Base-by-base conservation (phyloP, 2,888 invertebrate species). In the Coecobrya sp. region DNA sequence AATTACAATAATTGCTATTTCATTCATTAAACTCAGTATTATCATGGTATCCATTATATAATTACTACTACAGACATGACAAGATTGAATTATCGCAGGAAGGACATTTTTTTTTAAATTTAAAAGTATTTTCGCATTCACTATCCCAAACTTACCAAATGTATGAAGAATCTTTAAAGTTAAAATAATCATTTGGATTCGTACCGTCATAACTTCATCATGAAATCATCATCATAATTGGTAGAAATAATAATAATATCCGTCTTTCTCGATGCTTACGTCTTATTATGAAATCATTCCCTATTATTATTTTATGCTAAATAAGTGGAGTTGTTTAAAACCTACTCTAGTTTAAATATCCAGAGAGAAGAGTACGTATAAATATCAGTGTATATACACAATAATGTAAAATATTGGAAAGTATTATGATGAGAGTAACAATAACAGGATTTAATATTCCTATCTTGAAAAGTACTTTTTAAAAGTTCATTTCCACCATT, bases 351-450 rank as follows among this genome's bases (percentile, higher is more conserved):
- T 36, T 36, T 7, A 55, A 22, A 65, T 30, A 25, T 65, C 13
- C 65, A 65, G 65, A 65, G 16, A n/a, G n/a, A n/a, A 42, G 1
- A 49, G 49, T 49, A 49, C 49, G 4, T 49, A 13, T 49, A 13
- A 55, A 19, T 65, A 11, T 30, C n/a, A n/a, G 36, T 36, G 5
- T 36, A 70, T 68, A 68, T 70, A 70, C 36, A 70, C 70, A 70
- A n/a, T 70, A 79, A 52, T 79, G 49, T 49, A 76, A 76, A 79
- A 36, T 42, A 70, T 70, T 70, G 36, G n/a, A 70, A 70, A 70
- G 8, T 36, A 70, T 70, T 8, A n/a, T 36, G 70, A 70, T n/a
- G 30, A n/a, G 4, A 68, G 30, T 68, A 68, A 27, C 19, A n/a
- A 19, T 19, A 59, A n/a, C n/a, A n/a, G n/a, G n/a, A n/a, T n/a